phyloP scores from a whole-genome alignment of 2,797 vertebrate species.

The Pipistrellus pipistrellus region DNA sequence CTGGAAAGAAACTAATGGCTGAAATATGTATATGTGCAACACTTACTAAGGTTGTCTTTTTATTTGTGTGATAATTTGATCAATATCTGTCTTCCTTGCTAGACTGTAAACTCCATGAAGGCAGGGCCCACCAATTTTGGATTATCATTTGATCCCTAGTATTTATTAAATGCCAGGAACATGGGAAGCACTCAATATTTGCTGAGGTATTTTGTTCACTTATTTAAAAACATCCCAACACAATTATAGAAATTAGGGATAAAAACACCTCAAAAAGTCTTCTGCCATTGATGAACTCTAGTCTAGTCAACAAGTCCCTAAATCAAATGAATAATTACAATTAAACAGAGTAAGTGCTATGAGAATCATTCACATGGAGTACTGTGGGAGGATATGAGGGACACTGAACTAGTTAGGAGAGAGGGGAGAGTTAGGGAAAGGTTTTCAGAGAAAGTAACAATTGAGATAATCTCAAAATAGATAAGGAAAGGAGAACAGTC shows the following conservation, averaged over 20 bases:
- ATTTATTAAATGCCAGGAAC: not conserved
- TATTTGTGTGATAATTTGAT: not conserved
- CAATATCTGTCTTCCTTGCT: not conserved
- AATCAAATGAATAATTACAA: not conserved
- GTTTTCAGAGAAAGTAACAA: not conserved
- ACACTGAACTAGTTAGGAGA: not conserved
- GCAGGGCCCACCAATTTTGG: not conserved
- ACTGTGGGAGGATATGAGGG: not conserved
- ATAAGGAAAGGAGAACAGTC: not conserved
- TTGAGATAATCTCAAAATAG: not conserved
- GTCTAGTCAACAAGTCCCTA: not conserved
- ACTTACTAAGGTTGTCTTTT: not conserved
- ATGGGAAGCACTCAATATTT: not conserved
- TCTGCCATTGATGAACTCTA: not conserved
- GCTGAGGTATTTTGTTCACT: not conserved
- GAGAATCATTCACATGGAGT: not conserved
- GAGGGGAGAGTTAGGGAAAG: not conserved
- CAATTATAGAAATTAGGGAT: not conserved
- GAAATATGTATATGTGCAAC: not conserved
- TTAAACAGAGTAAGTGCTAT: not conserved
- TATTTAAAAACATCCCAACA: conserved; percentile 1
- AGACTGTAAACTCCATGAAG: not conserved
- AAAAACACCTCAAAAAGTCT: not conserved
- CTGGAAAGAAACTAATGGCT: not conserved
- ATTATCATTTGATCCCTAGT: not conserved